These are phyloP conservation scores for Scaeva pyrastri DNA, from an alignment of 2,888 invertebrate genomes.

Conservation along the genomic window DNA sequence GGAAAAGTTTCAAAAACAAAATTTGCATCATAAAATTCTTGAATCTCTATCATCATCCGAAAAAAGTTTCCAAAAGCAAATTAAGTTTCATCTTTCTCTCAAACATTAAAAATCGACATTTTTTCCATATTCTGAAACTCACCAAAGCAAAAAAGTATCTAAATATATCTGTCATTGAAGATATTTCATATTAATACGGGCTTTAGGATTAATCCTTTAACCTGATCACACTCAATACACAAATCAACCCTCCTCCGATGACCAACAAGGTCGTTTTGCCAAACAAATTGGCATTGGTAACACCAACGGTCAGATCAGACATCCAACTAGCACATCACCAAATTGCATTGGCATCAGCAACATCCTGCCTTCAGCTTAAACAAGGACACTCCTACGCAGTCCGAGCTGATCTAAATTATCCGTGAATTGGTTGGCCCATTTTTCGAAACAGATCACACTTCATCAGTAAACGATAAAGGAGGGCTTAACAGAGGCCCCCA, in stretches of 20 bases:
- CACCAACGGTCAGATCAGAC: constrained; percentile 76
- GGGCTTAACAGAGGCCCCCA: constrained; percentile 9
- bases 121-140: constrained; percentile 17
- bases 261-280: constrained; percentile 81
- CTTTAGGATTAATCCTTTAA: constrained; percentile 52
- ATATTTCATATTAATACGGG: constrained; percentile 54
- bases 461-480: constrained; percentile 40
- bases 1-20: constrained; percentile 46
- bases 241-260: constrained; percentile 80
- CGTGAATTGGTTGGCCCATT: constrained; percentile 60
- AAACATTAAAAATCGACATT: not conserved
- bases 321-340: constrained; percentile 27
- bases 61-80: not conserved
- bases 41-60: not conserved
- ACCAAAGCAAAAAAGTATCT: constrained; percentile 10
- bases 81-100: not conserved
- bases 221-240: constrained; percentile 54
- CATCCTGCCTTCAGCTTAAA: constrained; percentile 49
- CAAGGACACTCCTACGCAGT: constrained; percentile 82
- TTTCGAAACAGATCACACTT: constrained; percentile 7
- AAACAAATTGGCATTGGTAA: constrained; percentile 81
- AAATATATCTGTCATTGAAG: constrained; percentile 63
- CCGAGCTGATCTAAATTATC: constrained; percentile 83
- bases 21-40: not conserved
- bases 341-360: constrained; percentile 44